phyloP scores from a whole-genome alignment of 2,113 vertebrate genomes.

The Ctenodactylus gundi region DNA sequence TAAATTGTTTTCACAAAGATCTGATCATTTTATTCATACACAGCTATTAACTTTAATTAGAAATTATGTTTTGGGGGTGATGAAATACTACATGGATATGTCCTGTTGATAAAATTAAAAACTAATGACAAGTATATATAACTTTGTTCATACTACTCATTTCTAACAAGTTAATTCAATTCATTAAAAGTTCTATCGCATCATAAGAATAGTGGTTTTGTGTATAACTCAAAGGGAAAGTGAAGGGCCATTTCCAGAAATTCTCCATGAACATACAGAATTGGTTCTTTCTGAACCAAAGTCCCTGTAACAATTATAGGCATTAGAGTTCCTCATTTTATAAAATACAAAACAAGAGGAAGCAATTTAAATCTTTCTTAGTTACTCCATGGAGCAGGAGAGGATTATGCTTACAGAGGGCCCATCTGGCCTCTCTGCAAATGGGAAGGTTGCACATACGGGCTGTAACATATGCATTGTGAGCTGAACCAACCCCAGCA shows the following conservation, averaged over 20 bases:
- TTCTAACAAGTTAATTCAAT: neutral
- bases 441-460: conserved; percentile 65
- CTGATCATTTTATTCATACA: neutral
- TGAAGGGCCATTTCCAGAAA: conserved; percentile 15
- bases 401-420: conserved; percentile 46
- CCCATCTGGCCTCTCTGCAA: conserved; percentile 69
- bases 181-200: neutral
- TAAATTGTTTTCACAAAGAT: conserved; percentile 20
- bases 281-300: conserved; percentile 30
- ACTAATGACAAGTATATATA: neutral
- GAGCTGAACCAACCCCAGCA: conserved; percentile 57
- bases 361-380: conserved; percentile 50
- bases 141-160: neutral
- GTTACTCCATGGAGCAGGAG: conserved; percentile 37
- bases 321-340: neutral
- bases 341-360: conserved; percentile 44
- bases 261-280: neutral
- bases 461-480: conserved; percentile 60
- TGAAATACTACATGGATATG: neutral
- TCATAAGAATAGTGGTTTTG: neutral
- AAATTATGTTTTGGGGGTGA: neutral
- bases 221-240: neutral
- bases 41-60: conserved; percentile 19
- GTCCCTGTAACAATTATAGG: neutral
- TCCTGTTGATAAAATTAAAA: neutral